Evolutionary conservation across 2,797 vertebrate species (phyloP).

Genomic region (Dromococcyx pavoninus): DNA sequence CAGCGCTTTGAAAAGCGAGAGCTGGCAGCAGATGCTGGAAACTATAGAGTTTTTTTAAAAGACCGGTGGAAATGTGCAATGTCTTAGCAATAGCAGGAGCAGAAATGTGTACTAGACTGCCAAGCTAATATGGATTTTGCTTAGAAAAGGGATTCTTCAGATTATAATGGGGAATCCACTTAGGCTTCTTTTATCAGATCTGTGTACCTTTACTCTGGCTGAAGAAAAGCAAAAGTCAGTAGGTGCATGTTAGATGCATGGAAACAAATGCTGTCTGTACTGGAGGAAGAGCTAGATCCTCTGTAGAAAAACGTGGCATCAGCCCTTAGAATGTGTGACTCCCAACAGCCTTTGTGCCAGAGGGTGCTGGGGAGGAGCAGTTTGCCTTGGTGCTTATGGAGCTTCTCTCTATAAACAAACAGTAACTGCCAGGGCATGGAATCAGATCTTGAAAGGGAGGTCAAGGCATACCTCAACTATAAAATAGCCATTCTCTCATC

Average conservation of each 20-base stretch:
- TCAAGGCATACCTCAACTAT: background rate
- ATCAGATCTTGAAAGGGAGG: background rate
- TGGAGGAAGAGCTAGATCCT: background rate
- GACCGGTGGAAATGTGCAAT: background rate
- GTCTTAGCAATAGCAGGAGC: background rate
- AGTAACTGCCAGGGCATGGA: background rate
- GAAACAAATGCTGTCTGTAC: fast-evolving
- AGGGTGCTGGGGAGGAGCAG: background rate
- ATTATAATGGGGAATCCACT: background rate
- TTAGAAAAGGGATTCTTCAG: background rate
- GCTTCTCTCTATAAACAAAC: background rate
- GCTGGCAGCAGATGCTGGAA: background rate
- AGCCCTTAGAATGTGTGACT: background rate
- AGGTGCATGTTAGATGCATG: fast-evolving
- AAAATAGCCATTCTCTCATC: fast-evolving
- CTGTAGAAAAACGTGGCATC: background rate
- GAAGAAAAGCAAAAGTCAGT: background rate
- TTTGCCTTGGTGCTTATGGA: background rate
- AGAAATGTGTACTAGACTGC: background rate
- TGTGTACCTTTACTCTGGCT: background rate
- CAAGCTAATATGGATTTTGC: background rate
- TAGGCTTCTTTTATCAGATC: background rate
- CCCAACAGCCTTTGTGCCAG: background rate
- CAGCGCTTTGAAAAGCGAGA: background rate
- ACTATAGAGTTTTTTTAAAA: background rate